These are phyloP conservation scores for Lydus trimaculatus DNA, from an alignment of 2,888 invertebrate species.

Conservation along the genomic window DNA sequence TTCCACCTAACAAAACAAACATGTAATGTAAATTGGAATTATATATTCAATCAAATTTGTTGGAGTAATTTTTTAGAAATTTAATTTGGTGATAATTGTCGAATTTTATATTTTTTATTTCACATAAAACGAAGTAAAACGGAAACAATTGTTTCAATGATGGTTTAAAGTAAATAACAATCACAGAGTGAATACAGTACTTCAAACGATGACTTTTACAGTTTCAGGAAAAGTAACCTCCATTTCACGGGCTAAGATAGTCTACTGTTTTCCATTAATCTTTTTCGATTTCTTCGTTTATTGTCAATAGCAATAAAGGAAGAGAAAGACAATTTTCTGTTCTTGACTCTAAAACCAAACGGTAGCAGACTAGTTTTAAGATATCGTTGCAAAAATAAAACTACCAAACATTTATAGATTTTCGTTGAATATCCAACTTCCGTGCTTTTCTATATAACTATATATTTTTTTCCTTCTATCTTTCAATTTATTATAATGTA, in stretches of 20 bases:
- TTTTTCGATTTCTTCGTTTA: background rate
- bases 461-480: background rate
- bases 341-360: conserved; percentile 7
- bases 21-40: background rate
- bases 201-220: background rate
- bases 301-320: conserved; percentile 3
- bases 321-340: background rate
- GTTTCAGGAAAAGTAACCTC: background rate
- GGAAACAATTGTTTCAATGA: no score
- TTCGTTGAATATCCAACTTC: background rate
- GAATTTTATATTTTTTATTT: background rate
- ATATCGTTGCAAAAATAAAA: conserved; percentile 1
- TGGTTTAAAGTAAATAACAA: background rate
- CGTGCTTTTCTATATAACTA: background rate
- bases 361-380: background rate
- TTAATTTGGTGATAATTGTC: background rate
- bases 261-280: background rate
- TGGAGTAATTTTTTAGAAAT: background rate
- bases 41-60: background rate
- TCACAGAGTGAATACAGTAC: background rate
- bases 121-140: background rate
- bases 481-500: background rate
- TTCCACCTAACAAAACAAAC: conserved; percentile 3
- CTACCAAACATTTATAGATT: background rate
- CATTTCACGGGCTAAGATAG: background rate